These are phyloP conservation scores for Lepetodrilus schrolli DNA, from an alignment of 2,888 invertebrate genomes.

Conservation along the genomic window DNA sequence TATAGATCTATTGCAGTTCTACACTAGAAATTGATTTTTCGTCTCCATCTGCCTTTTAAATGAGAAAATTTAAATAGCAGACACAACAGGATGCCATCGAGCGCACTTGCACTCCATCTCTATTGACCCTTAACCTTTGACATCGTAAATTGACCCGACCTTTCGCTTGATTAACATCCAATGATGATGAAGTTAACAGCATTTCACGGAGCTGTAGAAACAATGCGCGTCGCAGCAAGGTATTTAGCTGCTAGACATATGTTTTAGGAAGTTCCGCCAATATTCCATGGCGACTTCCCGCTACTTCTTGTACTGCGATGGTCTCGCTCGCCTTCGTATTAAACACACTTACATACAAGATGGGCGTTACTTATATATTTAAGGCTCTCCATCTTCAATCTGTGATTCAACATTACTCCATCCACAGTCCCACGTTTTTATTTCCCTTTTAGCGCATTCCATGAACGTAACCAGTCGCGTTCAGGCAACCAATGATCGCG, in stretches of 20 bases:
- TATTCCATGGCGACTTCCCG: too few relatives aligned
- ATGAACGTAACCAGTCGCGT: neutral
- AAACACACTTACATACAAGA: too few relatives aligned
- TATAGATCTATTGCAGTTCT: neutral
- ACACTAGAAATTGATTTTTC: slow-evolving; percentile 7
- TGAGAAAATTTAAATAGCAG: neutral
- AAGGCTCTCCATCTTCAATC: neutral
- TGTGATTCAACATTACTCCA: neutral
- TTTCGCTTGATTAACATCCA: neutral
- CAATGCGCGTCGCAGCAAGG: too few relatives aligned
- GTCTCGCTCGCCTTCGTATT: too few relatives aligned
- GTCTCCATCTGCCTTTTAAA: neutral
- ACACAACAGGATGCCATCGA: slow-evolving; percentile 6
- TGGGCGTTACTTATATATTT: neutral
- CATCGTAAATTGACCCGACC: neutral
- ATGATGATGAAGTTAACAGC: neutral
- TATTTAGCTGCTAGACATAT: too few relatives aligned
- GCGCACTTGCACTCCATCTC: neutral
- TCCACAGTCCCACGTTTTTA: neutral
- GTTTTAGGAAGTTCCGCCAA: too few relatives aligned
- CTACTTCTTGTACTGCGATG: too few relatives aligned
- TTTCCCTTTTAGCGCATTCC: neutral
- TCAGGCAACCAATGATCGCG: neutral
- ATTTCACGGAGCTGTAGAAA: neutral
- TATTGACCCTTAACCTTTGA: slow-evolving; percentile 17